Conservation (phyloP, 2,113 vertebrate genomes). For the Thalassoma bifasciatum region DNA sequence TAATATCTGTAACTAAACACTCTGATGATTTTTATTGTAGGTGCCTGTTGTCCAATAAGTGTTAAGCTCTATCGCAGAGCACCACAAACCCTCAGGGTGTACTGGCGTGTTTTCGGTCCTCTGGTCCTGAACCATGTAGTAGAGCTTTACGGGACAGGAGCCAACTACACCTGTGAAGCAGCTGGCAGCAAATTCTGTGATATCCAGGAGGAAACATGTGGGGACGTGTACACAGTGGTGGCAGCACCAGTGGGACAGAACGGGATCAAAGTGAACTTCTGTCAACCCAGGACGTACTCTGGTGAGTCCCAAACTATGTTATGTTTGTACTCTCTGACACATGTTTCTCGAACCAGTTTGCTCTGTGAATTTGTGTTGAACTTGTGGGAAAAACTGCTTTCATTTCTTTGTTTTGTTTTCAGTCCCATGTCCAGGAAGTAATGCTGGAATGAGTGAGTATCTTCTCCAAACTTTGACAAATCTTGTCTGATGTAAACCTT, state of each 20-base stretch:
- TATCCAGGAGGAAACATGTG: constrained; percentile 84
- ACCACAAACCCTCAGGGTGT: constrained; percentile 85
- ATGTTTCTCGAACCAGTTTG: background rate
- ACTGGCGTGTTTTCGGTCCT: constrained; percentile 83
- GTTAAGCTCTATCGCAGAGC: constrained; percentile 87
- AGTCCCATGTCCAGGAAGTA: constrained; percentile 93
- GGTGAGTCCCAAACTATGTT: constrained; percentile 77
- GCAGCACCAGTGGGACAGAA: constrained; percentile 83
- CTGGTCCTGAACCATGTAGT: constrained; percentile 84
- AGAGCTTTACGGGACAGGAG: constrained; percentile 85
- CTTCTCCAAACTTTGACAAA: background rate
- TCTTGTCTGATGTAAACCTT: background rate
- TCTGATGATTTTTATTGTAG: constrained; percentile 68
- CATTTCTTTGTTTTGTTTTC: constrained; percentile 53
- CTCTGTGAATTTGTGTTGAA: background rate
- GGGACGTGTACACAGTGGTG: constrained; percentile 88
- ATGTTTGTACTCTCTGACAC: background rate
- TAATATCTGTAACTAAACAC: background rate
- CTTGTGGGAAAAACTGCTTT: background rate
- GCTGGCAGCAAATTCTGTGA: constrained; percentile 85
- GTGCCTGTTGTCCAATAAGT: constrained; percentile 89
- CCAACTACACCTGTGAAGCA: constrained; percentile 88
- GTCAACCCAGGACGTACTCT: constrained; percentile 89
- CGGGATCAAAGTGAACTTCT: constrained; percentile 85
- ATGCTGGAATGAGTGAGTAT: constrained; percentile 88